Base-by-base conservation (phyloP, 2,888 invertebrate genomes). In the Aspidapion aeneum region DNA sequence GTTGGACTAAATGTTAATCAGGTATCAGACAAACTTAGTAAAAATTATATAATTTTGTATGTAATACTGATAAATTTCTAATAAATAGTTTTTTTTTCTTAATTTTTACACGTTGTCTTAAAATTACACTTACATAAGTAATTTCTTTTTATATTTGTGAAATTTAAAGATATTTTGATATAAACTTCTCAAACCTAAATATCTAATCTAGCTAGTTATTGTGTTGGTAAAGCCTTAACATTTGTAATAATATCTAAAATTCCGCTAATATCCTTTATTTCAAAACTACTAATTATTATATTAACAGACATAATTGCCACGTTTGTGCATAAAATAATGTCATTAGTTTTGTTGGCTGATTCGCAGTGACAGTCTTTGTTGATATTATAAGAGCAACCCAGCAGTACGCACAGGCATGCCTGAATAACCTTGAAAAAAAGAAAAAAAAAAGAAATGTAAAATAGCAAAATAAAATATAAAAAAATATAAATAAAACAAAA, bases 271-370 rank as follows among this genome's bases (percentile, higher is more conserved):
- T 77, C 76, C 63, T 73, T 83, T 74, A 86, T 80, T 73, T 86
- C 86, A 77, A 89, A 87, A 60, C 84, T 81, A 68, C 84, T 84
- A 69, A 88, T 86, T 18, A 89, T 72, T 57, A 87, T 78, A 74
- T 88, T 88, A 12, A 86, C 77, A 12, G 83, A 81, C 65, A 87
- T 85, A 65, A 87, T 82, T 5, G 87, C 63, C 22, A 86, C 78
- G 79, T 87, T 88, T 66, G 87, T 78, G 20, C 82, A 77, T 58
- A 89, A 77, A 68, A 84, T 83, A 16, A 83, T 75, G 72, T 89
- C 86, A 75, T 89, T 88, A 65, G 86, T 79, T 59, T 82, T 75
- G 69, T 86, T 84, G 0, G 88, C 87, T 66, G 79, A 82, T n/a
- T 81, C 79, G 57, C 84, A 85, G 64, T 88, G 83, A 16, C 82